Conservation (phyloP, 30 jellyfish, hydroid and myxozoan genomes). For the Euphysa ruthae region DNA sequence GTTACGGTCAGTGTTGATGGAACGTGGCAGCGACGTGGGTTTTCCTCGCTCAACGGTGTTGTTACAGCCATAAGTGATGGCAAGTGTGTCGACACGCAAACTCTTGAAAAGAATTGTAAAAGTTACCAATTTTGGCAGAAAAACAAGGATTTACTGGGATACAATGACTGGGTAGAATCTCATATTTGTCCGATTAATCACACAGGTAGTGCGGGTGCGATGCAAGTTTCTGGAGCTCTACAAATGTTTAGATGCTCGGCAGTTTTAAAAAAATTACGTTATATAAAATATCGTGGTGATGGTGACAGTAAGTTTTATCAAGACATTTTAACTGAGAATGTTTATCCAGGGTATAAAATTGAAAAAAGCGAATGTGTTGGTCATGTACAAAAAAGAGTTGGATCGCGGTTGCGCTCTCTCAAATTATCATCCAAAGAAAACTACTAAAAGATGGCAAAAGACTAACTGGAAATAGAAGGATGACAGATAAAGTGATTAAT, state of each 20-base stretch:
- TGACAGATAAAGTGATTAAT: constrained; percentile 27
- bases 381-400: not conserved
- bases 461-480: constrained; percentile 20
- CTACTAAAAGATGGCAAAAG: constrained; percentile 17
- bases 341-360: constrained; percentile 4
- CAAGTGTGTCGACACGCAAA: constrained; percentile 21
- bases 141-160: constrained; percentile 12
- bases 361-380: not conserved
- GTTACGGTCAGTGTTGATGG: constrained; percentile 29
- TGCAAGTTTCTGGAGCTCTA: constrained; percentile 49
- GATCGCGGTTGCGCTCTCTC: not conserved
- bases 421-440: constrained; percentile 10
- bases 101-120: constrained; percentile 26
- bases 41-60: constrained; percentile 34
- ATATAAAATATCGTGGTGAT: constrained; percentile 27
- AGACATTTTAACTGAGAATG: constrained; percentile 4
- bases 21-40: constrained; percentile 44
- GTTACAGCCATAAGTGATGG: constrained; percentile 41
- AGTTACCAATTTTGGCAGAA: constrained; percentile 32
- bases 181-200: constrained; percentile 37
- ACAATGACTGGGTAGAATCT: constrained; percentile 16
- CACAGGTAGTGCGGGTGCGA: constrained; percentile 35
- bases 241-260: constrained; percentile 21
- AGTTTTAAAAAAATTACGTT: too few species aligned
- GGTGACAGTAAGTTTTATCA: constrained; percentile 18